phyloP scores from a whole-genome alignment of 2,113 vertebrate species.

The Malurus melanocephalus region DNA sequence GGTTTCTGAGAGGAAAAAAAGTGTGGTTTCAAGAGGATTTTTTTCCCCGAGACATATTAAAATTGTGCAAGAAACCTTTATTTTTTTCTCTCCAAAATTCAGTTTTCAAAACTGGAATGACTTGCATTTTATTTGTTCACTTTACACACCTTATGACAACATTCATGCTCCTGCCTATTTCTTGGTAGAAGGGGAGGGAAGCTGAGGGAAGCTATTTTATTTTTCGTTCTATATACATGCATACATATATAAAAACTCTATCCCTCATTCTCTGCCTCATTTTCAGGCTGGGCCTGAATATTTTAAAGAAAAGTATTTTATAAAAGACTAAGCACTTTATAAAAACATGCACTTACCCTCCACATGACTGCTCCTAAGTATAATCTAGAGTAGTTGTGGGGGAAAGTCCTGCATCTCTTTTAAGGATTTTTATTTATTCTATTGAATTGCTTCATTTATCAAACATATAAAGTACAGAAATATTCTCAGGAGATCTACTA shows the following conservation, averaged over 20 bases:
- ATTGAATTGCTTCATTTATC: background rate
- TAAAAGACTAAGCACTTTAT: background rate
- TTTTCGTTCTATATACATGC: background rate
- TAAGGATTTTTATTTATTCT: background rate
- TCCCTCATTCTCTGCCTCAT: background rate
- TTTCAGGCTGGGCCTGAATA: background rate
- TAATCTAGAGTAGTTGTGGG: background rate
- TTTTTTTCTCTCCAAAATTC: conserved; percentile 3
- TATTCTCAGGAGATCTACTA: background rate
- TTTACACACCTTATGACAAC: background rate
- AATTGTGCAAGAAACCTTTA: conserved; percentile 9
- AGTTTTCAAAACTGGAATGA: background rate
- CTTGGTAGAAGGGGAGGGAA: background rate
- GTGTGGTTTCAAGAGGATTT: conserved; percentile 32
- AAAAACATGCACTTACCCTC: background rate
- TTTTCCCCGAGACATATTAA: conserved; percentile 13
- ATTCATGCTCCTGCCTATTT: background rate
- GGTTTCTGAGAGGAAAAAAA: background rate
- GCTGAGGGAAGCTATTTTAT: background rate
- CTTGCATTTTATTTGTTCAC: conserved; percentile 10
- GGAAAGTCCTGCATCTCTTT: background rate
- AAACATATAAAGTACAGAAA: background rate
- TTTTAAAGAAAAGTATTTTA: background rate
- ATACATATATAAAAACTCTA: background rate
- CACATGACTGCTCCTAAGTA: background rate